Base-by-base conservation (phyloP, 2,113 vertebrate species). In the Entelurus aequoreus region DNA sequence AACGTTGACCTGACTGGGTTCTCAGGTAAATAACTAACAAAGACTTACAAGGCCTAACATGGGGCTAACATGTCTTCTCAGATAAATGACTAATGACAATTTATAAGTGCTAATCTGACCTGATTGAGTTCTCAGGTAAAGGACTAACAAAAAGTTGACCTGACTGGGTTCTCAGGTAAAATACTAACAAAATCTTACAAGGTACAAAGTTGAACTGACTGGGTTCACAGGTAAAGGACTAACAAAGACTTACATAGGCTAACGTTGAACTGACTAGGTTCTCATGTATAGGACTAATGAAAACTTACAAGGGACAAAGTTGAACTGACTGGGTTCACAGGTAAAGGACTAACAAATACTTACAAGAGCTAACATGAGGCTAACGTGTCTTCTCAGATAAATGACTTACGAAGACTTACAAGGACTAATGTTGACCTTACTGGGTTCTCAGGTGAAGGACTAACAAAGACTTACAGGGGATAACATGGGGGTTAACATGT, bases 291-390 rank as follows among this genome's bases (percentile, higher is more conserved):
- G 28, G 28, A 28, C 28, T 28, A 28, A 28, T 2, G 19, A 19
- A 19, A 38, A 54, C 21, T 12, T 36, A 36, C 13, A 35, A 54
- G 5, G 28, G 28, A 19, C 12, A 52, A 52, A 65, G 95, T 95
- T 94, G 94, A 95, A 82, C 89, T 96, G 74, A 95, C 93, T 0
- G 94, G 93, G 74, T 95, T 94, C 89, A 95, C 94, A 71, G 94
- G 94, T 91, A 75, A 66, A 57, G 54, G 46, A 76, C 60, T 64
- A 63, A 75, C 51, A 54, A 60, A 54, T 40, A 65, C 57, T 11
- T 61, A 51, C 47, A 16, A 54, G 5, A 1, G 14, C 13, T 37
- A 21, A 51, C n/a, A 7, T 19, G 7, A 0, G 4, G 4, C 21
- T 7, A 19, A 48, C n/a, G 3, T 4, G 28, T 28, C 28, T 63